Base-by-base conservation (phyloP, 23 tunicate species). In the Trididemnum clinides region DNA sequence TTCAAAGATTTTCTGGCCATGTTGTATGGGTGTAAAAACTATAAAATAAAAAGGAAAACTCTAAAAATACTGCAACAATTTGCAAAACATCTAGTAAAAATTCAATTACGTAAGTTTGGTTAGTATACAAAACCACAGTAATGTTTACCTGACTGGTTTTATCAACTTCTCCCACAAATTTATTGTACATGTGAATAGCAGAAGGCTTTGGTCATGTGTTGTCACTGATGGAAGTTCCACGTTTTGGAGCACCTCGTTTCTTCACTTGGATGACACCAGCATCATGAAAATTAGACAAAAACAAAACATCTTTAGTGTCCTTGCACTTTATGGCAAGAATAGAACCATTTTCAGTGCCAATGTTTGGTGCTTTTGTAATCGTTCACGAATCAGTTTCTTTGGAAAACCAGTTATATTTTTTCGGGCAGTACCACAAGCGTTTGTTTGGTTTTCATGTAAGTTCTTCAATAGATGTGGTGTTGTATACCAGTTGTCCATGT, bases 321-420 rank as follows among this genome's bases (percentile, higher is more conserved):
- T 69, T 6, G 75, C 32, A 69, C 75, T 69, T 62, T 33, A 69
- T 28, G 36, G 75, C 75, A 69, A 69, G 75, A 33, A 69, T 20
- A 69, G 34, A 23, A 27, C 36, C 75, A 69, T 26, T 28, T 69
- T 69, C 6, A 30, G 75, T 6, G 36, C 75, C 34, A 69, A 4
- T 69, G 75, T 69, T 30, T 69, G 38, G 36, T 69, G 75, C 32
- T 69, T 69, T 69, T 69, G 36, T 30, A 69, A 30, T 69, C 38
- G 75, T 69, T 69, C 15, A 33, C 75, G 32, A 62, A 69, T 33
- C 75, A 69, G 38, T 69, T 69, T 69, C 36, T 69, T 30, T 28
- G 75, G 75, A 69, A 69, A 69, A 31, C 75, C 75, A 30, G 75
- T 30, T 18, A 69, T 69, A 30, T 69, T 26, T 69, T 69, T 69